phyloP scores from a whole-genome alignment of 2,797 vertebrate genomes.

The Steatocranus sp. region DNA sequence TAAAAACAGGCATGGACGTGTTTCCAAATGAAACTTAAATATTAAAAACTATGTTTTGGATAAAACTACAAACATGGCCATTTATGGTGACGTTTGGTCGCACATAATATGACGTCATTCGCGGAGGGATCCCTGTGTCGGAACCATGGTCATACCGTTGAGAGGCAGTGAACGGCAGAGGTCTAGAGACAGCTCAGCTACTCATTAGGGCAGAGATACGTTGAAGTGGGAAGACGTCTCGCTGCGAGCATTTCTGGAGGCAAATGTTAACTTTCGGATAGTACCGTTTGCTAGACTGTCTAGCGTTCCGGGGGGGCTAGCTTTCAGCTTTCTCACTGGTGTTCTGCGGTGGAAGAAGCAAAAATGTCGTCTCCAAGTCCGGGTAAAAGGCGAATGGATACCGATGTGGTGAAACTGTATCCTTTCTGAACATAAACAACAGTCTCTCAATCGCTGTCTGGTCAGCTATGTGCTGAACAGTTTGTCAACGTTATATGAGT shows the following conservation, averaged over 20 bases:
- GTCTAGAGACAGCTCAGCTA: slow-evolving; percentile 51
- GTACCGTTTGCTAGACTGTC: slow-evolving; percentile 65
- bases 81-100: slow-evolving; percentile 49
- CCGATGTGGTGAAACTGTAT: slow-evolving; percentile 99
- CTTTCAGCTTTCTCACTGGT: slow-evolving; percentile 58
- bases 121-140: slow-evolving; percentile 75
- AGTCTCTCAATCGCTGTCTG: slow-evolving; percentile 8
- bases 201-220: slow-evolving; percentile 38
- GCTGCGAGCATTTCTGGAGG: slow-evolving; percentile 52
- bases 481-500: not conserved
- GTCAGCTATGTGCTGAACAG: not conserved
- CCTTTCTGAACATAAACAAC: slow-evolving; percentile 84
- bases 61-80: slow-evolving; percentile 62
- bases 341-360: slow-evolving; percentile 79
- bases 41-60: not conserved
- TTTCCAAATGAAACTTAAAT: not conserved
- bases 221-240: slow-evolving; percentile 54
- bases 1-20: not conserved
- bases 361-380: slow-evolving; percentile 97
- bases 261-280: slow-evolving; percentile 78
- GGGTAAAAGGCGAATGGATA: slow-evolving; percentile 97
- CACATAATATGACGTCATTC: slow-evolving; percentile 58
- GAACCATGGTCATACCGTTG: slow-evolving; percentile 55
- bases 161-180: slow-evolving; percentile 59
- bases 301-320: slow-evolving; percentile 62